These are phyloP conservation scores for Tipula confusa DNA, from an alignment of 2,888 invertebrate species.

Conservation along the genomic window DNA sequence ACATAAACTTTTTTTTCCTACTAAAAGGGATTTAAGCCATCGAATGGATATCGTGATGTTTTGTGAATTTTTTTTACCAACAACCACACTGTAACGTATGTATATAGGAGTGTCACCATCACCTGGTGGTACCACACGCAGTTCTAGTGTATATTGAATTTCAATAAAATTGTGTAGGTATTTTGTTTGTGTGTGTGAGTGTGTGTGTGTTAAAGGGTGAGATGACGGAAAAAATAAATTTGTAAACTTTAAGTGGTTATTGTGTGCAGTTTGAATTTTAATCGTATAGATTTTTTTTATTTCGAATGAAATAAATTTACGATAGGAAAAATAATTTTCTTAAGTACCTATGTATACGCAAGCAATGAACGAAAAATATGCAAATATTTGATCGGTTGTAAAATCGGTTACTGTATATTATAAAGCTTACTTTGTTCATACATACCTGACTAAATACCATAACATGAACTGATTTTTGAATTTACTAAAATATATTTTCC, in stretches of 20 bases:
- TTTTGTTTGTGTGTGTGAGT: too few species aligned
- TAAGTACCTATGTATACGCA: neutral
- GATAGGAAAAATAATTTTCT: neutral
- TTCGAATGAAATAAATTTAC: neutral
- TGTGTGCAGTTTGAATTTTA: neutral
- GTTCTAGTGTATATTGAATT: neutral
- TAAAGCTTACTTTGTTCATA: neutral
- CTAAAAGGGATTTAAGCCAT: neutral
- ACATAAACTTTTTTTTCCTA: neutral
- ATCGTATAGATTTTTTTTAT: neutral
- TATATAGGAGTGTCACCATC: neutral
- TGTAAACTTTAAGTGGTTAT: neutral
- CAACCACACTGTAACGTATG: neutral
- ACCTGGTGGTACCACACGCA: conserved; percentile 7
- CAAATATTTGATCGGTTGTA: neutral
- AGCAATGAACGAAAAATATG: neutral
- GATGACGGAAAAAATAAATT: neutral
- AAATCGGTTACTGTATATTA: neutral
- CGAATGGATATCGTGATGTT: neutral
- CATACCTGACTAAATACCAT: neutral
- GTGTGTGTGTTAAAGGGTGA: neutral
- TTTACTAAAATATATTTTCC: neutral
- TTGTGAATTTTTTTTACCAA: neutral
- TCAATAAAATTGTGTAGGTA: neutral
- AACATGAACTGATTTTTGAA: neutral